phyloP scores from a whole-genome alignment of 2,888 invertebrate species.

The Plagiodera versicolora region DNA sequence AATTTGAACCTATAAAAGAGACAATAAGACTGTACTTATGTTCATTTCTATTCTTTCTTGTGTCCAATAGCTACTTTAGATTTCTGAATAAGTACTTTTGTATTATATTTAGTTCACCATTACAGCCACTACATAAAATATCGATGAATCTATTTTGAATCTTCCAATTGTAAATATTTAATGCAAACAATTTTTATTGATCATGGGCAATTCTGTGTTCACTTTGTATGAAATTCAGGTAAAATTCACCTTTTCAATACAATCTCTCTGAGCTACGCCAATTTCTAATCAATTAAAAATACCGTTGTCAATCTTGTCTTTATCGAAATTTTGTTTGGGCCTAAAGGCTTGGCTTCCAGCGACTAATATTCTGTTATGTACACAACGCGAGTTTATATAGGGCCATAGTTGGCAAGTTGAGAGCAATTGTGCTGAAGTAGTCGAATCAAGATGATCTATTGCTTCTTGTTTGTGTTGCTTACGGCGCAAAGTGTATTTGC shows the following conservation, averaged over 20 bases:
- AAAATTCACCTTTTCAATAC: neutral
- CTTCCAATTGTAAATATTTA: too few species aligned
- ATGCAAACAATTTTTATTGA: too few species aligned
- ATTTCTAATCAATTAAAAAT: conserved; percentile 12
- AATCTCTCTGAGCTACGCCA: neutral
- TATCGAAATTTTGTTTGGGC: conserved; percentile 14
- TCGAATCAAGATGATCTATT: conserved; percentile 9
- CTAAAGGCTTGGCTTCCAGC: conserved; percentile 18
- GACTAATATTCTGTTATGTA: conserved; percentile 32
- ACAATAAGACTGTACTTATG: too few species aligned
- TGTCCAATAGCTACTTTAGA: too few species aligned
- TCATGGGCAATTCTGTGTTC: neutral
- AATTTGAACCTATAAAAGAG: too few species aligned
- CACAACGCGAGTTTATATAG: conserved; percentile 29
- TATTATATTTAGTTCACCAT: too few species aligned
- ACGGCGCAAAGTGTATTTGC: conserved; percentile 6
- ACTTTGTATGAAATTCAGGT: conserved; percentile 2
- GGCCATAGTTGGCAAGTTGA: neutral
- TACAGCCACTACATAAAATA: too few species aligned
- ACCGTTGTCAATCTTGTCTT: conserved; percentile 4
- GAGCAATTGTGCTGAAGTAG: conserved; percentile 5
- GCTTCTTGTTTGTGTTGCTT: conserved; percentile 9
- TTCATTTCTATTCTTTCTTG: too few species aligned
- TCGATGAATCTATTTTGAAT: too few species aligned
- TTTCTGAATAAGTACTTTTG: too few species aligned